A percentile compares a stretch with the other conserved stretches of the same genome.
Conservation (phyloP, 2,113 vertebrate species). For the Gavia stellata region DNA sequence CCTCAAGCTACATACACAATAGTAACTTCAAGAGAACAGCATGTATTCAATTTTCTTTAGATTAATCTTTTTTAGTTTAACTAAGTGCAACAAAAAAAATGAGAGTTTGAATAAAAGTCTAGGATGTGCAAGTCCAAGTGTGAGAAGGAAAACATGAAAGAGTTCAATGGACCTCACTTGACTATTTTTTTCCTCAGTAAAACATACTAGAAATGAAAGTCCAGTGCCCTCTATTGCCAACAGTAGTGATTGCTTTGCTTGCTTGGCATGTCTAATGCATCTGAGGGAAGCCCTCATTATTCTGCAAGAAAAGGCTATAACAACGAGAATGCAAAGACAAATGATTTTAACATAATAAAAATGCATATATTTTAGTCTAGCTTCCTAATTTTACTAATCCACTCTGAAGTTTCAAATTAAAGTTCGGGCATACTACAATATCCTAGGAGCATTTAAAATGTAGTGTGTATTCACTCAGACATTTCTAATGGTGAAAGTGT, state of each 20-base stretch:
- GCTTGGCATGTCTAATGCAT: neutral
- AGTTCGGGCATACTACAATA: neutral
- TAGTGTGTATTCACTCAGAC: neutral
- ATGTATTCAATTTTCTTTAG: neutral
- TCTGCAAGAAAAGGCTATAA: neutral
- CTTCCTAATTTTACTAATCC: neutral
- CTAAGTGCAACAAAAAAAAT: neutral
- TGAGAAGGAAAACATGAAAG: neutral
- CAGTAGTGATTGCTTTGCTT: neutral
- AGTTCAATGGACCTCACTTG: neutral
- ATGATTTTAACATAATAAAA: neutral
- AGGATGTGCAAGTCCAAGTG: neutral
- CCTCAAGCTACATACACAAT: neutral
- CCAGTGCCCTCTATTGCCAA: constrained; percentile 39
- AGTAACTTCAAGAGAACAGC: neutral
- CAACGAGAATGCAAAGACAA: neutral
- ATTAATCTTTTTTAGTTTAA: neutral
- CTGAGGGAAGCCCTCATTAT: neutral
- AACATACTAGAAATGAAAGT: constrained; percentile 21
- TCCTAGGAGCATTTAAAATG: neutral
- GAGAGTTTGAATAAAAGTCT: neutral
- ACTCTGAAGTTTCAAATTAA: neutral
- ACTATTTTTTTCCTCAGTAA: neutral
- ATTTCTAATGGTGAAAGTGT: neutral
- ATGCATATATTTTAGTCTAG: neutral